A percentile compares a stretch with the other conserved stretches of the same genome.
These are phyloP conservation scores for Rhinoderma darwinii DNA, from an alignment of 2,113 vertebrate species.

Conservation along the genomic window DNA sequence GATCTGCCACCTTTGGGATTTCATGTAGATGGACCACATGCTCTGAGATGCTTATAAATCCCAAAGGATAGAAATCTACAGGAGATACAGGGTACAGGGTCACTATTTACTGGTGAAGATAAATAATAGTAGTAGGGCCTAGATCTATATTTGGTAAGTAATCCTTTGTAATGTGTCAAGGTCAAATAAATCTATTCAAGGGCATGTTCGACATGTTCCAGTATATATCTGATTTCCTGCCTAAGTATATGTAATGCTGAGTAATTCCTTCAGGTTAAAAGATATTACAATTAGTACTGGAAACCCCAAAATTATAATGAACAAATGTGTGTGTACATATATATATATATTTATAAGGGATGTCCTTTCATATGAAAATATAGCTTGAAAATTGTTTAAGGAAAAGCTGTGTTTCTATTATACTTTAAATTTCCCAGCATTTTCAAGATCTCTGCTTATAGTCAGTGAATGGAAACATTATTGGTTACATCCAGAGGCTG, in stretches of 20 bases:
- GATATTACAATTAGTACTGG: not conserved
- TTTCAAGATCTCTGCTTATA: not conserved
- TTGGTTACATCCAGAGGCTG: not conserved
- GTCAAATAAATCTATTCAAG: constrained; percentile 25
- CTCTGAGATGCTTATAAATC: not conserved
- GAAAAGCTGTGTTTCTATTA: not conserved
- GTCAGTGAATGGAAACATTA: not conserved
- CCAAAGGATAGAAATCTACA: not conserved
- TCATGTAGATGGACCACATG: not conserved
- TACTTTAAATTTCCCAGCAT: not conserved
- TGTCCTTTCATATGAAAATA: not conserved
- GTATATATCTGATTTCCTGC: not conserved
- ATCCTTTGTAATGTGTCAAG: constrained; percentile 6
- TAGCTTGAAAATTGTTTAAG: not conserved
- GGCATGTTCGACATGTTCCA: not conserved
- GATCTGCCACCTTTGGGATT: not conserved
- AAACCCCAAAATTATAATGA: not conserved
- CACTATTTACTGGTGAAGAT: not conserved
- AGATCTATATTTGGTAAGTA: not conserved
- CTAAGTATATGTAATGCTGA: not conserved
- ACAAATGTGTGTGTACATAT: too few species aligned
- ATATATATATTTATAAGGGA: not conserved
- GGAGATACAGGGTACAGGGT: not conserved
- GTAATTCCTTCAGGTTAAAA: not conserved
- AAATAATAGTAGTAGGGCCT: not conserved